phyloP scores from a whole-genome alignment of 2,113 vertebrate genomes.

The Panthera leo region DNA sequence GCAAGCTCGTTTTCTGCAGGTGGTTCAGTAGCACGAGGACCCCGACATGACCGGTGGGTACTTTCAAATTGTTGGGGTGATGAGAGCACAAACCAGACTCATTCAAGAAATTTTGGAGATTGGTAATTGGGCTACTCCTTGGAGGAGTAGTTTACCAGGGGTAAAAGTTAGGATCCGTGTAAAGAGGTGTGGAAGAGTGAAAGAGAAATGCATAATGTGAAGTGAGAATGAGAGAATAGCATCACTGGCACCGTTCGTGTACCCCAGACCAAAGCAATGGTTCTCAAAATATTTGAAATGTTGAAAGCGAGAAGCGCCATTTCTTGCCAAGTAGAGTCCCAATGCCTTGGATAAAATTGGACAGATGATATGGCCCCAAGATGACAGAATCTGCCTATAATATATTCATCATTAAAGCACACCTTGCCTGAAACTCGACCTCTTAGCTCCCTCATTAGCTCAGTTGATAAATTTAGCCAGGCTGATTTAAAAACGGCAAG shows the following conservation, averaged over 20 bases:
- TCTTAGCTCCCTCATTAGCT: not conserved
- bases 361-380: not conserved
- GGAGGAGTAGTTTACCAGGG: not conserved
- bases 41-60: too few species aligned
- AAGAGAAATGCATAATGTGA: not conserved
- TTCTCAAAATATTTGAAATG: not conserved
- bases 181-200: not conserved
- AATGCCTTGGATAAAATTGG: not conserved
- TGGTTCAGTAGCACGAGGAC: not conserved
- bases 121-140: not conserved
- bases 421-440: not conserved
- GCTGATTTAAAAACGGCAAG: not conserved
- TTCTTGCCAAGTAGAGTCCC: not conserved
- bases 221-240: too few species aligned
- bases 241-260: fast-evolving
- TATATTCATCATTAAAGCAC: not conserved
- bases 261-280: not conserved
- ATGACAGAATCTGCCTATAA: not conserved
- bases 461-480: not conserved
- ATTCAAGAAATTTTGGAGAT: not conserved
- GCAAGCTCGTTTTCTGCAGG: not conserved
- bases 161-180: not conserved
- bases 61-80: not conserved
- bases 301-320: not conserved
- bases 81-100: not conserved